phyloP scores from a whole-genome alignment of 2,797 vertebrate genomes.

The Garrulus glandarius region DNA sequence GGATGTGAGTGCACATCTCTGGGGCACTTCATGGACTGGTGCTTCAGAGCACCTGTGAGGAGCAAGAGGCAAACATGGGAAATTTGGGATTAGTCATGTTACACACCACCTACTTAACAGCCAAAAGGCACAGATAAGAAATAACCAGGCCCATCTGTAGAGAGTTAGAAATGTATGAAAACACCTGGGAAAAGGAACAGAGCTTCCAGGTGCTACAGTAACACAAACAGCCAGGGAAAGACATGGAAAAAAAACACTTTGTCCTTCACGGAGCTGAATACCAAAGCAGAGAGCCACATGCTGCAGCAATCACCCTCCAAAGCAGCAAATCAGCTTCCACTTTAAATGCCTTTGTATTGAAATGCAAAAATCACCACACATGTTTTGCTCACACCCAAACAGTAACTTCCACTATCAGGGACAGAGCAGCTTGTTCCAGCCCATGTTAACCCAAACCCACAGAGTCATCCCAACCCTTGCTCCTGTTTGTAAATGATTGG shows the following conservation, averaged over 20 bases:
- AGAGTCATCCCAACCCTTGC: accelerated
- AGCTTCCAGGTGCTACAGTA: neutral
- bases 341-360: accelerated
- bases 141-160: neutral
- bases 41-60: neutral
- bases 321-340: neutral
- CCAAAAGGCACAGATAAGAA: neutral
- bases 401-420: accelerated
- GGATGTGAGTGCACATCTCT: neutral
- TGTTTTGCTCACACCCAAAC: accelerated
- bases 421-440: neutral
- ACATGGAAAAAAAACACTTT: neutral
- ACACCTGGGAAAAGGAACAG: neutral
- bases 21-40: neutral
- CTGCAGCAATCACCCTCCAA: neutral
- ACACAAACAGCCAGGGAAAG: neutral
- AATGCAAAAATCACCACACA: neutral
- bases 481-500: accelerated
- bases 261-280: neutral
- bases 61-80: neutral
- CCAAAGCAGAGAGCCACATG: neutral
- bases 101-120: neutral
- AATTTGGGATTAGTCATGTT: neutral
- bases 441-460: accelerated
- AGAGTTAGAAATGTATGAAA: neutral